Conservation (phyloP, 2,113 vertebrate genomes). For the Trogon melanurus region DNA sequence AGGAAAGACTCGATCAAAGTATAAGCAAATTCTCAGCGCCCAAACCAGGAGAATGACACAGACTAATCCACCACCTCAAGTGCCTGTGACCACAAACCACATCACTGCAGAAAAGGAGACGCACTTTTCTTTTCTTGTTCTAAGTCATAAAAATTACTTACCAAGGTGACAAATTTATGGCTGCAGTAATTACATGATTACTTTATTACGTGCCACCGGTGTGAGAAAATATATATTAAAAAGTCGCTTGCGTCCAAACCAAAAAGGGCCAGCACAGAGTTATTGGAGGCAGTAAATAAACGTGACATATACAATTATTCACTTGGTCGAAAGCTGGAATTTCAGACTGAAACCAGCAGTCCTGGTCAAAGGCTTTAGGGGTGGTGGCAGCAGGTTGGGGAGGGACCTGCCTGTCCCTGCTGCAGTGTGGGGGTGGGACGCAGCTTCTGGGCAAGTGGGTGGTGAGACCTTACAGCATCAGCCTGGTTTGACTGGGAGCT, state of each 20-base stretch:
- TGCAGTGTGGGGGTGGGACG: rapidly evolving
- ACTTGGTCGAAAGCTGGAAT: background rate
- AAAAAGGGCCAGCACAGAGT: background rate
- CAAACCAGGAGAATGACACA: background rate
- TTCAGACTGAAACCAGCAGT: background rate
- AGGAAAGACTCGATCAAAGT: background rate
- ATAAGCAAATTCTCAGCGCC: background rate
- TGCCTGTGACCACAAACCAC: conserved; percentile 44
- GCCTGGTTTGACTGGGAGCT: background rate
- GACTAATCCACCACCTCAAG: background rate
- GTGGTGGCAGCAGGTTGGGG: background rate
- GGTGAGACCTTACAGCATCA: background rate
- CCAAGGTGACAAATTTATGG: conserved; percentile 57
- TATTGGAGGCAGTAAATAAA: conserved; percentile 33
- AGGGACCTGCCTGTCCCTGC: background rate
- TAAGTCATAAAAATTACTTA: conserved; percentile 21
- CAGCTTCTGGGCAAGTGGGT: too few relatives aligned
- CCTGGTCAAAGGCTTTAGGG: background rate
- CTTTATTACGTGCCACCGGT: conserved; percentile 50
- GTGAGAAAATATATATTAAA: conserved; percentile 36
- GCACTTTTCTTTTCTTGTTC: background rate
- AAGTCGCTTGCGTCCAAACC: conserved; percentile 15
- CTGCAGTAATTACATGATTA: conserved; percentile 55
- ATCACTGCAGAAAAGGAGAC: background rate
- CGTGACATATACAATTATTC: background rate